A percentile compares a stretch with the other conserved stretches of the same genome.
These are phyloP conservation scores for Calameuta filiformis DNA, from an alignment of 2,888 invertebrate genomes.

Conservation along the genomic window DNA sequence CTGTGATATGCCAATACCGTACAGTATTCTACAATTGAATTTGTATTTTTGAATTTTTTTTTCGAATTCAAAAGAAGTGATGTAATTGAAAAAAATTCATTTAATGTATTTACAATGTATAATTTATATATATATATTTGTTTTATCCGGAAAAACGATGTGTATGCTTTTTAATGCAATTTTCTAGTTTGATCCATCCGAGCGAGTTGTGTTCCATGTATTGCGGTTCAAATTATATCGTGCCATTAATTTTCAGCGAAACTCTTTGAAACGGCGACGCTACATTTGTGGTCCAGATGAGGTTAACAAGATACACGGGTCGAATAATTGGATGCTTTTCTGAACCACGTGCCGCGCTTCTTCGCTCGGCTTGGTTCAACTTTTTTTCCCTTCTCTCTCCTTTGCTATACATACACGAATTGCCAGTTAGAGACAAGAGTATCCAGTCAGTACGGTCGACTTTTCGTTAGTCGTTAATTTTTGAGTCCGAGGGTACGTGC, in stretches of 20 bases:
- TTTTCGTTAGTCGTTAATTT: neutral
- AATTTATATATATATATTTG: neutral
- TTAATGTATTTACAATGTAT: neutral
- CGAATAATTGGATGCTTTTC: conserved; percentile 2
- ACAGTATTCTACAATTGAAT: neutral
- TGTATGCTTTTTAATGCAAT: neutral
- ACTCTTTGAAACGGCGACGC: conserved; percentile 1
- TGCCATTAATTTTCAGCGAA: neutral
- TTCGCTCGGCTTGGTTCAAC: neutral
- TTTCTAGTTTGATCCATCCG: neutral
- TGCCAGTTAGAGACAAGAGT: neutral
- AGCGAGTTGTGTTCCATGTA: neutral
- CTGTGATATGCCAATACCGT: neutral
- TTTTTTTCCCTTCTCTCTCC: neutral
- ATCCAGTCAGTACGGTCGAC: neutral
- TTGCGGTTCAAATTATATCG: neutral
- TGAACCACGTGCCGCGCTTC: conserved; percentile 1
- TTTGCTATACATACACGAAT: neutral
- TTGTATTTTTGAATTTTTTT: neutral
- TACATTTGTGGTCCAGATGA: conserved; percentile 8
- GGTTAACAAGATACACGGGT: conserved; percentile 7
- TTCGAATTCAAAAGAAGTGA: neutral
- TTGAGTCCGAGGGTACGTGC: neutral
- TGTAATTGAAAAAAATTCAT: neutral
- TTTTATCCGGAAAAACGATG: neutral